phyloP scores from a whole-genome alignment of 2,888 invertebrate genomes.

The Drosophila imparisetae region DNA sequence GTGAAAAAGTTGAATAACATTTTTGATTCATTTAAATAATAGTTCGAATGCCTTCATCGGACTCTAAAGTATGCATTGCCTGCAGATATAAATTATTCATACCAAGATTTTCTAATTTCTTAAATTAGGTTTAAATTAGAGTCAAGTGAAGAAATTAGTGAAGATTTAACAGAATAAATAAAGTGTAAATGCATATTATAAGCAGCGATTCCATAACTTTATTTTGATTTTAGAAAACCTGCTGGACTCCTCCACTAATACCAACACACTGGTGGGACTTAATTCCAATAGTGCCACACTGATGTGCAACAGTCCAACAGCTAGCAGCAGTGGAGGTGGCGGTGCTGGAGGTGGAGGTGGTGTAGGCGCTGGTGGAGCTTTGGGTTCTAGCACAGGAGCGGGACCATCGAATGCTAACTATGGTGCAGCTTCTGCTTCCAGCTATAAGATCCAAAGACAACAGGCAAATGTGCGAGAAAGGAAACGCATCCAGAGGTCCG shows the following conservation, averaged over 20 bases:
- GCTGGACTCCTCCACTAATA: conserved; percentile 80
- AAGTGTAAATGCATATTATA: not conserved
- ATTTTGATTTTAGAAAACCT: conserved; percentile 71
- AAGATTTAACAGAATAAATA: not conserved
- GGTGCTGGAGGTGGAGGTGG: conserved; percentile 35
- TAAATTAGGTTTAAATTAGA: not conserved
- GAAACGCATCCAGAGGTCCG: conserved; percentile 99
- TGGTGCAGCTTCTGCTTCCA: conserved; percentile 66
- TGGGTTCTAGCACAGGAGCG: conserved; percentile 25
- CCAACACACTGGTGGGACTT: conserved; percentile 59
- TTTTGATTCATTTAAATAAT: not conserved
- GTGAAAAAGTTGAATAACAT: not conserved
- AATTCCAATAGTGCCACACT: conserved; percentile 59
- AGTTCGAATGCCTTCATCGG: not conserved
- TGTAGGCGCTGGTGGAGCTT: conserved; percentile 25
- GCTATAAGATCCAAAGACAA: conserved; percentile 92
- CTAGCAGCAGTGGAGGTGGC: conserved; percentile 68
- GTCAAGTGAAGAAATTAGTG: not conserved
- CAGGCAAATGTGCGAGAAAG: conserved; percentile 98
- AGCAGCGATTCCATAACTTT: not conserved
- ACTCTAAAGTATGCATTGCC: not conserved
- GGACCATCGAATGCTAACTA: conserved; percentile 51
- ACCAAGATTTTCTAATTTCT: too few species aligned
- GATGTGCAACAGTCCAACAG: conserved; percentile 78
- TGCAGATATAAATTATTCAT: not conserved